Evolutionary conservation across 2,888 invertebrate genomes (phyloP), one percentile per base, ranked within the genome.

Genomic region (Leucophora obtusa): DNA sequence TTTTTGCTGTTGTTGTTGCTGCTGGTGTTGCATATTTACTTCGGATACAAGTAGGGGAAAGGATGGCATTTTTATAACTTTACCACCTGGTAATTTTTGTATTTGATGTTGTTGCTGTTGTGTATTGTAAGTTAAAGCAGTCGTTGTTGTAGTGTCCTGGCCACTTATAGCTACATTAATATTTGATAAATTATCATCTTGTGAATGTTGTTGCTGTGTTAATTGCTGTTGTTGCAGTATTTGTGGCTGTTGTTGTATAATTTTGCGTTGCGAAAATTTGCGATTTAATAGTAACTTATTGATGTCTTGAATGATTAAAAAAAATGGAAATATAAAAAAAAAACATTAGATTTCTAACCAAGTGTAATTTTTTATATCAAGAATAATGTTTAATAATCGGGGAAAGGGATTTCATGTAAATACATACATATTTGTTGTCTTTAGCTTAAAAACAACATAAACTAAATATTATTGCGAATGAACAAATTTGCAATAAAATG

Each of bases 41-140:
- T 90, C 90, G 21, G 89, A 87, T 6, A 90, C 89, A 6, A 89
- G 84, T 47, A 90, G 81, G 15, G 90, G 89, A 74, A 89, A 89
- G 59, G 86, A 86, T 3, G 89, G 84, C 87, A 90, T 88, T 82
- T 90, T 90, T 11, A 90, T 87, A 58, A 89, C 89, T 84, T 89
- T 89, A 82, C 88, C 88, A 18, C 85, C 81, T 28, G 81, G 54
- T 21, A 81, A 21, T 47, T 81, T 81, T 81, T 84, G 85, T 70
- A 88, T 83, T 82, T 84, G 85, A 7, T 47, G 86, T 17, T 85
- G 85, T 3, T 68, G 66, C 50, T 79, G 15, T 53, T 85, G 84
- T 73, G 84, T 70, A 18, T 75, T 66, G 47, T 84, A 68, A 33
- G 81, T 72, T 11, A 82, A 54, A 53, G 74, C 73, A 51, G 35